Percentiles rank a stretch among this genome's conserved stretches.
Conservation (phyloP, 2,797 vertebrate genomes). For the Distichodus sexfasciatus region DNA sequence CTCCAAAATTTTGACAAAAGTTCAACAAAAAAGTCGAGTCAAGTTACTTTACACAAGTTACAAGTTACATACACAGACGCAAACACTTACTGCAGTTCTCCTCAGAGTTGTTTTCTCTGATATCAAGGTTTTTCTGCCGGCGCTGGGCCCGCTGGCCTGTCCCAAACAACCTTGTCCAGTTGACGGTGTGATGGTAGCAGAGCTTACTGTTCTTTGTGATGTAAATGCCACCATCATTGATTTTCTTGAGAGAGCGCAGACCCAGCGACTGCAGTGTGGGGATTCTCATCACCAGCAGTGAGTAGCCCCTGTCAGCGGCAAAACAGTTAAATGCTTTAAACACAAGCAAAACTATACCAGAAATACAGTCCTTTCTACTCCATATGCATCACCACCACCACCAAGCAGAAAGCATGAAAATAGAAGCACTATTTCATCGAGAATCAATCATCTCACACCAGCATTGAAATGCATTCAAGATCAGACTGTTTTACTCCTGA, state of each 20-base stretch:
- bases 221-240: conserved; percentile 85
- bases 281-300: conserved; percentile 86
- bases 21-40: too few species aligned
- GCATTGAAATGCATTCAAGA: too few species aligned
- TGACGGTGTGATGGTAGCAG: conserved; percentile 85
- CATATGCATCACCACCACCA: neutral
- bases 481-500: too few species aligned
- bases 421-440: too few species aligned
- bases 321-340: neutral
- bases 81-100: conserved; percentile 77
- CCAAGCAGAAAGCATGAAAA: neutral
- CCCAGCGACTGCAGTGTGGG: conserved; percentile 84
- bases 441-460: too few species aligned
- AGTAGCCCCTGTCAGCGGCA: conserved; percentile 74
- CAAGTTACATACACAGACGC: neutral
- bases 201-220: conserved; percentile 85
- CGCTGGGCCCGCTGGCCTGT: conserved; percentile 50
- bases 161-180: conserved; percentile 81
- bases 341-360: neutral
- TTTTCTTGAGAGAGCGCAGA: conserved; percentile 82
- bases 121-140: conserved; percentile 59
- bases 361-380: neutral
- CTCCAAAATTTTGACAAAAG: neutral
- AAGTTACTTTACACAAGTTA: too few species aligned
- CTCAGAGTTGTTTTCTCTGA: conserved; percentile 75